These are phyloP conservation scores for Phortica okadai DNA, from an alignment of 2,888 invertebrate species.

Conservation along the genomic window DNA sequence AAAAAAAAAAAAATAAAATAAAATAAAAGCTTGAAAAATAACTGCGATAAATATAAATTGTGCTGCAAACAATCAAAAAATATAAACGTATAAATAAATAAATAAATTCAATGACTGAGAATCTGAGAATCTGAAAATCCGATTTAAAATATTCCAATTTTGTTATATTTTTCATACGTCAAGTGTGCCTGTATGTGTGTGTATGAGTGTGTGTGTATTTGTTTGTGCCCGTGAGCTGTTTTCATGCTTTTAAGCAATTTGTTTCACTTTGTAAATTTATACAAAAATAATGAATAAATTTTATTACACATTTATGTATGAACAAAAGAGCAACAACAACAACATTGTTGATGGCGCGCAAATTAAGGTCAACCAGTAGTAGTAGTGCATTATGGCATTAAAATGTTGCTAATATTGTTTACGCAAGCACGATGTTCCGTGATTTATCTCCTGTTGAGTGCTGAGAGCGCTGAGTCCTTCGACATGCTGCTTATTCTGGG, in stretches of 20 bases:
- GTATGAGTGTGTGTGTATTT: neutral
- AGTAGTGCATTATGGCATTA: neutral
- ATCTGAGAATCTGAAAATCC: constrained; percentile 22
- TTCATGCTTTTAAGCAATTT: neutral
- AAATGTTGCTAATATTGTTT: constrained; percentile 36
- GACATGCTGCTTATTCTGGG: constrained; percentile 54
- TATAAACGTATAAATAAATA: constrained; percentile 33
- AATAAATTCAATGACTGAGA: constrained; percentile 45
- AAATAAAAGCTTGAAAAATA: constrained; percentile 20
- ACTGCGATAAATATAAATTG: constrained; percentile 32
- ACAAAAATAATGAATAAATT: neutral
- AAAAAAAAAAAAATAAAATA: neutral
- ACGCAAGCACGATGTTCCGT: constrained; percentile 20
- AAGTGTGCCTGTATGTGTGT: neutral
- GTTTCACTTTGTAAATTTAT: neutral
- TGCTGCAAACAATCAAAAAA: constrained; percentile 10
- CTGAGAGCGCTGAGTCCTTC: constrained; percentile 21
- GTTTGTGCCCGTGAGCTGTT: neutral
- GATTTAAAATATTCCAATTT: constrained; percentile 15
- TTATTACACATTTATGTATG: too few species aligned
- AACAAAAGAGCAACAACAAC: too few species aligned
- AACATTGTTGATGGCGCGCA: neutral
- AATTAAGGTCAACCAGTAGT: neutral
- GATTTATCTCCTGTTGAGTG: neutral
- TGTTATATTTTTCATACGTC: neutral